Conservation (phyloP, 2,888 invertebrate species). For the Dysmachus trigonus region DNA sequence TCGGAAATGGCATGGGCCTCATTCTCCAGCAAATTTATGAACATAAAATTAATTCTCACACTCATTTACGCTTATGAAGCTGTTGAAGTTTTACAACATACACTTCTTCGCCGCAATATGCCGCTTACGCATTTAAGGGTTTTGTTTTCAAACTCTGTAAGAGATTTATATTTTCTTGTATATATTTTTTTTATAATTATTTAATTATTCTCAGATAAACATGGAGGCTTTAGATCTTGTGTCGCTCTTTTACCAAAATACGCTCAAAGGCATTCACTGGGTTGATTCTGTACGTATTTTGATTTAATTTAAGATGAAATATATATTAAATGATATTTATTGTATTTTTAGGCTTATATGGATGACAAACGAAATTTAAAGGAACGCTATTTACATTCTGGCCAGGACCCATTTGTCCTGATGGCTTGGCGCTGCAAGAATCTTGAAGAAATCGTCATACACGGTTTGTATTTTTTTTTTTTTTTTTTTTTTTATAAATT, state of each 20-base stretch:
- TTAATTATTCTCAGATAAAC: conserved; percentile 58
- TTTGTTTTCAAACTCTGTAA: conserved; percentile 75
- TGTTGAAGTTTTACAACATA: conserved; percentile 69
- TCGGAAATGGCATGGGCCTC: conserved; percentile 72
- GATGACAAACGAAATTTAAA: conserved; percentile 59
- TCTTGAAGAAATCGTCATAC: conserved; percentile 67
- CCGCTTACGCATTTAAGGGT: conserved; percentile 78
- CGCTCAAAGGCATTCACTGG: conserved; percentile 62
- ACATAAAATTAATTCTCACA: conserved; percentile 60
- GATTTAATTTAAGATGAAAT: not conserved
- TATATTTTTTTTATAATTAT: not conserved
- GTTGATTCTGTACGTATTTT: conserved; percentile 58
- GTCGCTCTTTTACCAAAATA: conserved; percentile 59
- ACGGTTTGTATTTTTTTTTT: conserved; percentile 58
- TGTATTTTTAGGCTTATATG: conserved; percentile 55
- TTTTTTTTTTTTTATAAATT: not conserved
- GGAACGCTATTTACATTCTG: conserved; percentile 57
- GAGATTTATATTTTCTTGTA: conserved; percentile 51
- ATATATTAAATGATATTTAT: not conserved
- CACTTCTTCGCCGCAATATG: conserved; percentile 74
- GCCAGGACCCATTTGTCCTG: conserved; percentile 69
- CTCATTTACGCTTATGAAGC: conserved; percentile 75
- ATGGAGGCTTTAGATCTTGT: conserved; percentile 62
- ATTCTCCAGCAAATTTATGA: conserved; percentile 64
- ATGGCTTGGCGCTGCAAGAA: conserved; percentile 70